A percentile compares a stretch with the other conserved stretches of the same genome.
Conservation (phyloP, 2,113 vertebrate genomes). For the Carollia perspicillata region DNA sequence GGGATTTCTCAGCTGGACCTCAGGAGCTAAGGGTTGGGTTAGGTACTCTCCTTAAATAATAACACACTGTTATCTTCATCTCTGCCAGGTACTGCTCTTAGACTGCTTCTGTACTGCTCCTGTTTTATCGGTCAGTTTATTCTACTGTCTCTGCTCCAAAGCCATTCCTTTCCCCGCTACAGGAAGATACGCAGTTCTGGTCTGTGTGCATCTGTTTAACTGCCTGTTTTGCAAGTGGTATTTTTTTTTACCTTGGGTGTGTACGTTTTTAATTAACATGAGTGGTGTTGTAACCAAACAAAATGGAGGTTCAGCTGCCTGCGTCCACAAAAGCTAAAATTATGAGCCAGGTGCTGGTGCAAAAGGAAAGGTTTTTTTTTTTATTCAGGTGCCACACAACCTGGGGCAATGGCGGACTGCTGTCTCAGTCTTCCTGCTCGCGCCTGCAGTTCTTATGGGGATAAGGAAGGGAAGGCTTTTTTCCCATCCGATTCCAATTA, state of each 20-base stretch:
- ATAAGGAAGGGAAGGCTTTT: no score
- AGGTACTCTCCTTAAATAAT: not conserved
- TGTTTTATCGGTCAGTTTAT: not conserved
- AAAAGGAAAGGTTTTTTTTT: no score
- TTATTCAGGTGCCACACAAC: no score
- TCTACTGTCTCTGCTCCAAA: not conserved
- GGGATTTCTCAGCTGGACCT: not conserved
- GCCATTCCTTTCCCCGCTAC: not conserved
- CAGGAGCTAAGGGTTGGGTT: not conserved
- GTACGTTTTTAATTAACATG: not conserved
- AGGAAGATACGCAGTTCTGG: not conserved
- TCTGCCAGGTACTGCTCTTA: not conserved
- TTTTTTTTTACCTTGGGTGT: not conserved
- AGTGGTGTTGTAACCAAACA: no score
- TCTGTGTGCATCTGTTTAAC: not conserved
- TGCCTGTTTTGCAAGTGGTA: not conserved
- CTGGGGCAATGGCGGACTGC: no score
- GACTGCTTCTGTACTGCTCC: no score
- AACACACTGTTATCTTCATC: not conserved
- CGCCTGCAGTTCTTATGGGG: no score
- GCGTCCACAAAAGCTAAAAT: no score
- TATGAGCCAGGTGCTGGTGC: no score
- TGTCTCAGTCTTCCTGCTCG: no score
- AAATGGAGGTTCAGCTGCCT: no score
- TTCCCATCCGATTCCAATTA: no score